phyloP scores from a whole-genome alignment of 2,113 vertebrate species.

The Salvelinus alpinus region DNA sequence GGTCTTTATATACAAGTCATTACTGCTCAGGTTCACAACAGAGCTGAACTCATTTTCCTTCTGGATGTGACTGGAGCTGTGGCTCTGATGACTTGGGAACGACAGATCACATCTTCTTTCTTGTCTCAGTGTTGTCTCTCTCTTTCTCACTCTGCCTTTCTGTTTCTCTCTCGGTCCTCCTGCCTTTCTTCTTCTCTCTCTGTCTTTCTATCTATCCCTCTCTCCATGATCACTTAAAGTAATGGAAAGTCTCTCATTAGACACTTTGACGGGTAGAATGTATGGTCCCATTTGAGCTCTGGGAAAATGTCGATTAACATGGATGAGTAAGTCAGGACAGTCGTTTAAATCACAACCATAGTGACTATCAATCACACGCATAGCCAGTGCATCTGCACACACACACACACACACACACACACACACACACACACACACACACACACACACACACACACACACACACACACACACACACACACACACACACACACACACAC shows the following conservation, averaged over 20 bases:
- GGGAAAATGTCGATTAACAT: conserved; percentile 43
- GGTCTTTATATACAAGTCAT: too few species aligned
- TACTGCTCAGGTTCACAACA: too few species aligned
- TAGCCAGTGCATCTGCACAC: background rate
- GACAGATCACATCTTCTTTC: conserved; percentile 9
- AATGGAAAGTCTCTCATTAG: conserved; percentile 35
- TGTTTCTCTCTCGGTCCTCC: background rate
- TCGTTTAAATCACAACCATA: conserved; percentile 48
- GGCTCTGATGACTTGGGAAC: too few species aligned
- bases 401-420: background rate
- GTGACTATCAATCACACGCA: conserved; percentile 32
- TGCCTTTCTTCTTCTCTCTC: background rate
- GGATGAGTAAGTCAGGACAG: conserved; percentile 29
- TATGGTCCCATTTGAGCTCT: conserved; percentile 51
- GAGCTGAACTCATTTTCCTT: too few species aligned
- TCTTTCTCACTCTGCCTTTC: background rate
- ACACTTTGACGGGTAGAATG: conserved; percentile 59
- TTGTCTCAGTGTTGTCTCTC: background rate
- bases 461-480: background rate
- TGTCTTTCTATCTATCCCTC: conserved; percentile 33
- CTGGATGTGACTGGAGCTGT: too few species aligned
- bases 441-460: background rate
- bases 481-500: too few species aligned
- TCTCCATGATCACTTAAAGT: conserved; percentile 44
- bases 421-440: background rate